phyloP scores from a whole-genome alignment of 2,797 vertebrate genomes.

The Podargus strigoides region DNA sequence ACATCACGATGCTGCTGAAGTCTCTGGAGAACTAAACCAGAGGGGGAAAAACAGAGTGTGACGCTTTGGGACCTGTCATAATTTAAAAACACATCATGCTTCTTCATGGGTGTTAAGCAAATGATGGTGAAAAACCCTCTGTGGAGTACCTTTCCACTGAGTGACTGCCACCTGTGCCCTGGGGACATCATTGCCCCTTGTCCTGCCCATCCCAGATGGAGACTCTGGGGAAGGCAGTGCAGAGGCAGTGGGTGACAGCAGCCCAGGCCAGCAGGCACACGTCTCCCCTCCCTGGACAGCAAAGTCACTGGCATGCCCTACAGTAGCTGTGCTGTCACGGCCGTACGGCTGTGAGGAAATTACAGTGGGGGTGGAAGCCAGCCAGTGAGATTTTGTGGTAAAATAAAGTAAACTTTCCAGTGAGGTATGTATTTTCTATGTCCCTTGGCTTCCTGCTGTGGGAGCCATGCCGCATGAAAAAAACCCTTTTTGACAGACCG shows the following conservation, averaged over 20 bases:
- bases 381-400: conserved; percentile 46
- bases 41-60: not conserved
- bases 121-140: not conserved
- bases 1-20: not conserved
- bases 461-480: not conserved
- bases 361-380: conserved; percentile 56
- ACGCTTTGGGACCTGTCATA: not conserved
- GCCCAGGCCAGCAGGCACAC: not conserved
- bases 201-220: fast-evolving
- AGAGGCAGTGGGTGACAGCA: fast-evolving
- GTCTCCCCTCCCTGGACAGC: not conserved
- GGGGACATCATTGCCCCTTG: not conserved
- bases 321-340: not conserved
- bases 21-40: not conserved
- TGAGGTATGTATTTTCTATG: conserved; percentile 45
- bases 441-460: conserved; percentile 31
- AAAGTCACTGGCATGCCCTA: not conserved
- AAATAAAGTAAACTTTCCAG: conserved; percentile 59
- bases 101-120: not conserved
- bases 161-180: fast-evolving
- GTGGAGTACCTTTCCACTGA: not conserved
- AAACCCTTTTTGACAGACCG: not conserved
- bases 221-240: fast-evolving
- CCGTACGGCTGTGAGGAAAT: conserved; percentile 18
- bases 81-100: not conserved